Conservation (phyloP, 2,113 vertebrate species). For the Ploceus nigricollis region DNA sequence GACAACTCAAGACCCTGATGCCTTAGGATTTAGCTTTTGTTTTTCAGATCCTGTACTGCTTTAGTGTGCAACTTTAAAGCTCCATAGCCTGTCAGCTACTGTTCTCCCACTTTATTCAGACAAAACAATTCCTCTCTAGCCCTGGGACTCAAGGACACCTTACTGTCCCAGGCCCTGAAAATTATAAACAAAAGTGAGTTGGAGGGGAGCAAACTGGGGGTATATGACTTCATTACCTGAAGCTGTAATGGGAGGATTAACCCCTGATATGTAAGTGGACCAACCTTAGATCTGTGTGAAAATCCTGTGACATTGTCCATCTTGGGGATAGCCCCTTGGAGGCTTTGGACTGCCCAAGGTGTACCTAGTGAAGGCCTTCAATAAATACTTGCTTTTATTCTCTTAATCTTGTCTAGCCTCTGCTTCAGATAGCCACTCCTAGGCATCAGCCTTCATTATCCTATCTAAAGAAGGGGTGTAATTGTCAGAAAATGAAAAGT, state of each 20-base stretch:
- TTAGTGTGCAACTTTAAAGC: not conserved
- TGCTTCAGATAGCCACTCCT: not conserved
- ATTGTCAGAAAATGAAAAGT: slow-evolving; percentile 17
- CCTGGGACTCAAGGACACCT: not conserved
- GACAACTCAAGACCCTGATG: not conserved
- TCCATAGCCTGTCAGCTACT: not conserved
- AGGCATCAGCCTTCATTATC: not conserved
- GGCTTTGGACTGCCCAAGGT: not conserved
- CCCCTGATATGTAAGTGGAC: not conserved
- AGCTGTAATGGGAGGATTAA: not conserved
- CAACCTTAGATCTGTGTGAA: not conserved
- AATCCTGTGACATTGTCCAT: not conserved
- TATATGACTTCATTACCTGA: not conserved
- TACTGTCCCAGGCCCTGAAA: too few species aligned
- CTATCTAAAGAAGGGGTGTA: not conserved
- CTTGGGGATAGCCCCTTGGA: not conserved
- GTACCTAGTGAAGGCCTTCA: not conserved
- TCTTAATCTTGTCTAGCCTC: not conserved
- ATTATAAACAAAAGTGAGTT: not conserved
- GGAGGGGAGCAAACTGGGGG: not conserved
- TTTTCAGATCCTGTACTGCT: not conserved
- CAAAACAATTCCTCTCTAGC: not conserved
- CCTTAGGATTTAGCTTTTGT: too few species aligned
- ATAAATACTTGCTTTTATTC: not conserved
- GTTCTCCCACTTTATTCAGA: not conserved